Evolutionary conservation across 1,140 invertebrate genomes (phyloP).

Genomic region (Cotesia chilonis): DNA sequence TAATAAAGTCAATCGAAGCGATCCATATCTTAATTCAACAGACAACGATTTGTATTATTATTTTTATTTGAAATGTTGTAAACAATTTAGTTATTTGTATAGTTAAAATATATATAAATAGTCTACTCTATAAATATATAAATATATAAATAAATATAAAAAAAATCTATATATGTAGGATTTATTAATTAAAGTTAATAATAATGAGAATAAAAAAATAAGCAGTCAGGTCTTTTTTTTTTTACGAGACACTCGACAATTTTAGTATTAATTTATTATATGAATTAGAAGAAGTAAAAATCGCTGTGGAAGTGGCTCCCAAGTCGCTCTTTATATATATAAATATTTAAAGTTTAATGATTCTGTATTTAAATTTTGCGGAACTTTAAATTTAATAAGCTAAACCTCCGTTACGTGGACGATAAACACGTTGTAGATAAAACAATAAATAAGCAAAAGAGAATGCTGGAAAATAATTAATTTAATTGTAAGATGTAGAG

Average conservation of each 20-base stretch:
- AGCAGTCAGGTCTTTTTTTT: slow-evolving; percentile 28
- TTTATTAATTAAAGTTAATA: no score
- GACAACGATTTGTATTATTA: slow-evolving; percentile 63
- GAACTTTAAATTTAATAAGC: not conserved
- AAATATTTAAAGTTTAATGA: not conserved
- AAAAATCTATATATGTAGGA: not conserved
- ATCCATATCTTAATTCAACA: slow-evolving; percentile 66
- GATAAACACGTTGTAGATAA: slow-evolving; percentile 7
- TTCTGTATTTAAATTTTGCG: not conserved
- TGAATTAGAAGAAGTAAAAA: not conserved
- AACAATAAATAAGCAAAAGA: not conserved
- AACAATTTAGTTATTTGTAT: slow-evolving; percentile 2
- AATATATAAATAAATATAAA: slow-evolving; percentile 31
- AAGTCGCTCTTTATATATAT: slow-evolving; percentile 3
- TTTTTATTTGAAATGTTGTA: slow-evolving; percentile 49
- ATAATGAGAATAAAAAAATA: no score
- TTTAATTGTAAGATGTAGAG: not conserved
- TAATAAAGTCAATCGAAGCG: slow-evolving; percentile 34
- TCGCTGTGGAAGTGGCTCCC: slow-evolving; percentile 7
- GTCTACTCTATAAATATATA: slow-evolving; percentile 23
- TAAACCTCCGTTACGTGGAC: not conserved
- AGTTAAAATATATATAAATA: slow-evolving; percentile 22
- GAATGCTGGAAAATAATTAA: no score
- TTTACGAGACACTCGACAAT: not conserved
- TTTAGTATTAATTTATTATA: slow-evolving; percentile 3